phyloP scores from a whole-genome alignment of 2,113 vertebrate species.

The Hypanus sabinus region DNA sequence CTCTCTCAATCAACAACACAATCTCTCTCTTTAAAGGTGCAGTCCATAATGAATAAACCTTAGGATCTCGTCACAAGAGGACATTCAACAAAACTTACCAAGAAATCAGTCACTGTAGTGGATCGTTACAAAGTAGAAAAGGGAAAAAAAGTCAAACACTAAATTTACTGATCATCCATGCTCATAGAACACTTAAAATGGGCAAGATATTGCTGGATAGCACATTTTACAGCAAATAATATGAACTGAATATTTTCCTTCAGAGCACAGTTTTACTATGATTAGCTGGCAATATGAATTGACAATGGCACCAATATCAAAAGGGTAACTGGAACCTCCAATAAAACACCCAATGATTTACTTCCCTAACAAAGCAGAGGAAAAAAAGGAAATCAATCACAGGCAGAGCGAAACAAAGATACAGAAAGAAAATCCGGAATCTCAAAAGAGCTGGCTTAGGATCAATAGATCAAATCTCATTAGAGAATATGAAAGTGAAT shows the following conservation, averaged over 20 bases:
- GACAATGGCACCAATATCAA: not conserved
- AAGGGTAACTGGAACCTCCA: not conserved
- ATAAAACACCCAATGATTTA: not conserved
- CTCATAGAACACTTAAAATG: not conserved
- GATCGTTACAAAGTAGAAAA: not conserved
- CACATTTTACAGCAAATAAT: not conserved
- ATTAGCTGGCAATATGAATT: not conserved
- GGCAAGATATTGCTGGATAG: not conserved
- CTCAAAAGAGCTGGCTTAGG: no score
- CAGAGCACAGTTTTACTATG: not conserved
- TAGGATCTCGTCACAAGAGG: no score
- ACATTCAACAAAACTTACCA: not conserved
- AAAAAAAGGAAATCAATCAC: not conserved
- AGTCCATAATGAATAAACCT: no score
- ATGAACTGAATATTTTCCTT: not conserved
- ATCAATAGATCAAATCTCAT: no score
- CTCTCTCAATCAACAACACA: no score
- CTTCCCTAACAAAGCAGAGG: not conserved
- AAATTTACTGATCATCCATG: not conserved
- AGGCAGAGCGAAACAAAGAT: not conserved
- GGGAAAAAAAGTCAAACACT: not conserved
- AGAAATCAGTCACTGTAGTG: not conserved
- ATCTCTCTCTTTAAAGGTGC: no score
- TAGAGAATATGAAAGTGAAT: not conserved
- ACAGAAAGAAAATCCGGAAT: not conserved